These are phyloP conservation scores for Myrmophylax atrothorax DNA, from an alignment of 2,113 vertebrate genomes.

Conservation along the genomic window DNA sequence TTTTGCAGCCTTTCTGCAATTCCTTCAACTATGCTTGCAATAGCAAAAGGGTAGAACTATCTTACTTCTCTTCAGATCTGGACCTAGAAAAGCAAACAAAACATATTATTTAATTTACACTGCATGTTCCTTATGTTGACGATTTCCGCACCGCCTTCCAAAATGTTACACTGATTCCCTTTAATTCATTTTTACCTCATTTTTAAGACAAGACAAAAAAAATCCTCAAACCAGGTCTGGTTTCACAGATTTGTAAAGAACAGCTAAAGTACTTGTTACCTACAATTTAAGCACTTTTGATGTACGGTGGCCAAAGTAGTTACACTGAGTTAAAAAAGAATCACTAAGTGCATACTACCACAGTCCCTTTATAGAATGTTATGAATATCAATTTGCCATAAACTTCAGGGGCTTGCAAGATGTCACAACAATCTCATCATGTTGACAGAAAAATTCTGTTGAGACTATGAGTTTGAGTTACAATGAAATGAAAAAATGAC, in stretches of 20 bases:
- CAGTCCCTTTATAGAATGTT: neutral
- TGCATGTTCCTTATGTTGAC: fast-evolving
- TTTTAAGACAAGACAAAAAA: neutral
- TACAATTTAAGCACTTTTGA: neutral
- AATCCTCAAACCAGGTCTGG: neutral
- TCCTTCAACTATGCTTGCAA: neutral
- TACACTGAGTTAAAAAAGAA: neutral
- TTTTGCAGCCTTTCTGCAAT: neutral
- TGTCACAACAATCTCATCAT: neutral
- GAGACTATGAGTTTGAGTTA: neutral
- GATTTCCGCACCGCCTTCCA: neutral
- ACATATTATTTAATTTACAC: neutral
- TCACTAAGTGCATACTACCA: neutral
- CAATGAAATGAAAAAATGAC: neutral
- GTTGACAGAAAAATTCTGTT: neutral
- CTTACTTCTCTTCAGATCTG: neutral
- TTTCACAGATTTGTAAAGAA: neutral
- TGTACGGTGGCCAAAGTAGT: neutral
- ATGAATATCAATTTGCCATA: neutral
- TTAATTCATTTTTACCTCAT: neutral
- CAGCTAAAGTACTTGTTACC: neutral
- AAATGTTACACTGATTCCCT: neutral
- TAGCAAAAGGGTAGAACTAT: neutral
- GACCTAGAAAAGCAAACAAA: neutral
- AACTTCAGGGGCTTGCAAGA: neutral